Percentiles rank a stretch among this genome's conserved stretches.
Conservation (phyloP, 1,140 invertebrate genomes). For the Tetramorium simillimum region DNA sequence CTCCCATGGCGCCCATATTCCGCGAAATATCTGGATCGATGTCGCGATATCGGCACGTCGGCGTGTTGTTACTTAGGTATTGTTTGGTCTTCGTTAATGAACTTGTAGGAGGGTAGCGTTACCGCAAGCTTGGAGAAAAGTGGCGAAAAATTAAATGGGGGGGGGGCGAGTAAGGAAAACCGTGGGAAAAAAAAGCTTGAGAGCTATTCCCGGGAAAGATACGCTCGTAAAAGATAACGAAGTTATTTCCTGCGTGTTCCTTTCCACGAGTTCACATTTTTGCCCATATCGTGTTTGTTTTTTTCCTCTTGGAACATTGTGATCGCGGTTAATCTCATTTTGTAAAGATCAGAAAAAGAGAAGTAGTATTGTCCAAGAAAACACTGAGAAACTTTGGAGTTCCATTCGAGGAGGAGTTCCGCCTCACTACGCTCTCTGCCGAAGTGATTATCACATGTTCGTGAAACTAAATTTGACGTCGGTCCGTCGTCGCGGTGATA, state of each 20-base stretch:
- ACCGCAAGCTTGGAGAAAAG: background rate
- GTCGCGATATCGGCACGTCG: background rate
- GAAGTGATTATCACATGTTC: background rate
- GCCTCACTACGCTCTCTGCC: background rate
- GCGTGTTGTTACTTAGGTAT: background rate
- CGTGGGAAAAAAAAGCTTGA: background rate
- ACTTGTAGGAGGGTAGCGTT: background rate
- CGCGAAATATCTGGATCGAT: background rate
- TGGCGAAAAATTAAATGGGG: conserved; percentile 3
- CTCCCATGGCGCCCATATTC: background rate
- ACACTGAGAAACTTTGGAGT: background rate
- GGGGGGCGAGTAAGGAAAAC: background rate
- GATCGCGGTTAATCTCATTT: background rate
- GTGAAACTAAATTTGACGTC: background rate
- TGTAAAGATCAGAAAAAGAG: too few relatives aligned
- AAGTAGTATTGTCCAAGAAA: background rate
- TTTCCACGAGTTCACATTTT: background rate
- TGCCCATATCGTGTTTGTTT: background rate
- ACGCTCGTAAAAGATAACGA: conserved; percentile 38
- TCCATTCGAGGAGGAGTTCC: background rate
- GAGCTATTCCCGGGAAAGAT: conserved; percentile 18
- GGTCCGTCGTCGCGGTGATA: background rate
- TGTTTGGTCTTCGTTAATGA: conserved; percentile 39
- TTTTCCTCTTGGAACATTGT: background rate
- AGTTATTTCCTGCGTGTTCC: conserved; percentile 22